Base-by-base conservation (phyloP, 2,888 invertebrate species). In the Hirtodrosophila histrioides region DNA sequence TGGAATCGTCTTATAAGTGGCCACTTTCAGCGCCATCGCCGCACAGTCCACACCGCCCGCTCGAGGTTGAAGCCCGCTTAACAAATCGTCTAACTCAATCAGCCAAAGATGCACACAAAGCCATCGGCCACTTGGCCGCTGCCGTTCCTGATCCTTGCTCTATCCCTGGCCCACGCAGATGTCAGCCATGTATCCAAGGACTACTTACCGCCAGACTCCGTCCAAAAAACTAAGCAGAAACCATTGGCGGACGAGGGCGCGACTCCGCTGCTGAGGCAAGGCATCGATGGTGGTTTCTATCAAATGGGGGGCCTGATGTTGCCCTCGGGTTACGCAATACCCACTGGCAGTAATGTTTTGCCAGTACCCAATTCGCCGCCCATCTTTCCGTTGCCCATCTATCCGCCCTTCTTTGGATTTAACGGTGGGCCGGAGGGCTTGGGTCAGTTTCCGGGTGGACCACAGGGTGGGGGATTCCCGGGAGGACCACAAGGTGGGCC, bases 391-490 rank as follows among this genome's bases (percentile, higher is more conserved):
- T 53, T 87, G 36, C 88, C 88, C 37, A 79, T 75, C 7, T 84
- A 75, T 23, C 84, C 88, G 27, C 88, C 88, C 3, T 85, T 74
- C 64, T 87, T 72, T 40, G 85, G 87, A 11, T 85, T 84, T 46
- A 62, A 54, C 5, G 58, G 53, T 0, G 67, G 61, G 0, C 31
- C 50, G 1, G 62, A 56, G 8, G 55, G 58, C 5, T 35, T 61
- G 17, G 62, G 48, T 0, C 66, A 56, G 17, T 12, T 53, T 24
- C 56, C 53, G 1, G 55, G 49, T 40, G 54, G 43, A 7, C 36
- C 36, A 33, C 53, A 51, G 8, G 24, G 35, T 31, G 39, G 8
- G 0, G 9, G 3, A 7, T 64, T 46, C 9, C n/a, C 63, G 1
- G 27, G 27, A 27, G 27, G 1, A 27, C 27, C 27, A 27, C 27